Conservation (phyloP, 2,888 invertebrate species). For the Drosophila testacea region DNA sequence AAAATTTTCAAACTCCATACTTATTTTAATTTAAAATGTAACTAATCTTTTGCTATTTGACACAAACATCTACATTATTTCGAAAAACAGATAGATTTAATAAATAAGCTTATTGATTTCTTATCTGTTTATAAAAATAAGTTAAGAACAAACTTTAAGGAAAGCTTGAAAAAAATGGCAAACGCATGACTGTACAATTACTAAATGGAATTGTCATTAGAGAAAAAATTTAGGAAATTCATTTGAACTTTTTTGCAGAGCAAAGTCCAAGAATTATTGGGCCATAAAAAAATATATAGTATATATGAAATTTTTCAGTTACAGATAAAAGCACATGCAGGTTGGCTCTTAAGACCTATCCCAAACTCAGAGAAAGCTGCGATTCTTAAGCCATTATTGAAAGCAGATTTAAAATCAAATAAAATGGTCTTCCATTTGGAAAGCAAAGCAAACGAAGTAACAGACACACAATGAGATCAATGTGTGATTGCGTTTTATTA, state of each 20-base stretch:
- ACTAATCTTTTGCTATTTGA: too few relatives aligned
- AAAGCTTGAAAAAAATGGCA: constrained; percentile 27
- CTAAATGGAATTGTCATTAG: constrained; percentile 40
- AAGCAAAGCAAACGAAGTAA: constrained; percentile 26
- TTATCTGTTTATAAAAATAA: too few relatives aligned
- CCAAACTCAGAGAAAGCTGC: not conserved
- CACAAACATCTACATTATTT: too few relatives aligned
- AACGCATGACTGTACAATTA: constrained; percentile 32
- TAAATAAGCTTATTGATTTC: too few relatives aligned
- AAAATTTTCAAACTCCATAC: too few relatives aligned
- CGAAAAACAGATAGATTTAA: too few relatives aligned
- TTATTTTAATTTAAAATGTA: too few relatives aligned
- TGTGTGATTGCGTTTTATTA: constrained; percentile 69
- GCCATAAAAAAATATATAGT: constrained; percentile 41
- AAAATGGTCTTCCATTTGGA: constrained; percentile 53
- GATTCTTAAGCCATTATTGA: constrained; percentile 49
- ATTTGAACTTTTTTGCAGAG: constrained; percentile 5
- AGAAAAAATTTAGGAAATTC: constrained; percentile 19
- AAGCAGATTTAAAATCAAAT: constrained; percentile 74
- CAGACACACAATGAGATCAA: constrained; percentile 59
- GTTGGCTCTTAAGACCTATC: constrained; percentile 13
- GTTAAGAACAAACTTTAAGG: too few relatives aligned
- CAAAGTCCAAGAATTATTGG: constrained; percentile 29
- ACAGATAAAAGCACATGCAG: constrained; percentile 55
- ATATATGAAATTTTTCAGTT: constrained; percentile 11